phyloP scores from a whole-genome alignment of 35 echinoderm and acorn worm species.

The Strongylocentrotus purpuratus region DNA sequence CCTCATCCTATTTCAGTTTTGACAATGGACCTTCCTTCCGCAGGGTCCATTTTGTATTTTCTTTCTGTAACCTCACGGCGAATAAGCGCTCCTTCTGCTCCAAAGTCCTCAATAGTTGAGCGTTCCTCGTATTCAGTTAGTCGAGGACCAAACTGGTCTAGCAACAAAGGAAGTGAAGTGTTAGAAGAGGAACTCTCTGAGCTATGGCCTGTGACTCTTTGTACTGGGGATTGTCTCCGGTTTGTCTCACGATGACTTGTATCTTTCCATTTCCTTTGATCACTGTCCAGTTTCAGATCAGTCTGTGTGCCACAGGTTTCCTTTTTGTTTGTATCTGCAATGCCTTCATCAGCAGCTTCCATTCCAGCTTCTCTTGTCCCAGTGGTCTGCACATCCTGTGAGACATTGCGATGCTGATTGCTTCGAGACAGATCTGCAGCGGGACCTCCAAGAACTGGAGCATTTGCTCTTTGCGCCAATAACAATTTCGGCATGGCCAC shows the following conservation, averaged over 20 bases:
- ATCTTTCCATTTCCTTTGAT: background rate
- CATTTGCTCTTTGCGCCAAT: background rate
- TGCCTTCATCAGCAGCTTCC: background rate
- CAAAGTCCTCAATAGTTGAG: background rate
- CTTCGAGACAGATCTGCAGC: background rate
- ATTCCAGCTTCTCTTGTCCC: background rate
- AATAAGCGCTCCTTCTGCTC: background rate
- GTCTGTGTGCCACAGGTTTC: background rate
- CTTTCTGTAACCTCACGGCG: background rate
- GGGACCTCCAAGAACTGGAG: background rate
- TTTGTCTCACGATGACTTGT: background rate
- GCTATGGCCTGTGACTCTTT: background rate
- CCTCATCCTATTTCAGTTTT: background rate
- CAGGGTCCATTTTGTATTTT: background rate
- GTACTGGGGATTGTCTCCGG: background rate
- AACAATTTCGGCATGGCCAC: background rate
- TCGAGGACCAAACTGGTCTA: background rate
- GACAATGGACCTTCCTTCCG: background rate
- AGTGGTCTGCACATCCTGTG: background rate
- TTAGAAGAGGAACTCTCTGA: background rate
- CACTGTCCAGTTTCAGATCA: background rate
- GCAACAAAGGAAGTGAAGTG: background rate
- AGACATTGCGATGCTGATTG: background rate
- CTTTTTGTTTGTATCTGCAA: background rate
- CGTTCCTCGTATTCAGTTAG: constrained; percentile 31